Conservation (phyloP, 2,113 vertebrate genomes). For the Anhinga anhinga region DNA sequence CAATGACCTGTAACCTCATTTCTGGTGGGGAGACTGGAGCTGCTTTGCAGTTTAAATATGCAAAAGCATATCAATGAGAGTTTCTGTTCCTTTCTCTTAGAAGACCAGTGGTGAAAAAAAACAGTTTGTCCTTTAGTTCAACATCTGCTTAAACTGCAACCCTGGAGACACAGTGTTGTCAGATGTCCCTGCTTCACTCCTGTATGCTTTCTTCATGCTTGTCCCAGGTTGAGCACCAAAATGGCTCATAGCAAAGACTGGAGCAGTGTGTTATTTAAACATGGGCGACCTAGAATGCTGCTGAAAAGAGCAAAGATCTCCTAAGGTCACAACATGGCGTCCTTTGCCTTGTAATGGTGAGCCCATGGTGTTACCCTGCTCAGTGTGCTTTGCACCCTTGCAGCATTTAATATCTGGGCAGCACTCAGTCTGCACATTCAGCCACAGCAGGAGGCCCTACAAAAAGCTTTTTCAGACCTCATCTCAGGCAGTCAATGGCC, state of each 20-base stretch:
- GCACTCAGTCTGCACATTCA: neutral
- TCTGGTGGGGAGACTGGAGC: neutral
- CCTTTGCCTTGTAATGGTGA: neutral
- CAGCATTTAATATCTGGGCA: neutral
- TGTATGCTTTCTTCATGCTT: neutral
- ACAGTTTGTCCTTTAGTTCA: neutral
- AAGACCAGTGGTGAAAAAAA: neutral
- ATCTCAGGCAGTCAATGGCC: neutral
- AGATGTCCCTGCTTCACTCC: neutral
- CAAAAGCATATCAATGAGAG: neutral
- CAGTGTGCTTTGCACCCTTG: neutral
- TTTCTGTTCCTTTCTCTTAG: neutral
- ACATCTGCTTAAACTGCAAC: constrained; percentile 29
- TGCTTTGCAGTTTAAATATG: neutral
- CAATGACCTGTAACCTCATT: neutral
- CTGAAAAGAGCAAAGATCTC: neutral
- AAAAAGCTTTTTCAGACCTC: neutral
- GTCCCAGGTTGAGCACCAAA: neutral
- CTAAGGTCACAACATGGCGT: neutral
- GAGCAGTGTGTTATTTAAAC: neutral
- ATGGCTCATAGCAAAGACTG: neutral
- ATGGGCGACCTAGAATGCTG: neutral
- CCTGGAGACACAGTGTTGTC: neutral
- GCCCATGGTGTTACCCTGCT: neutral
- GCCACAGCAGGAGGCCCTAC: neutral